Evolutionary conservation across 2,113 vertebrate genomes (phyloP).

Genomic region (Chaetodon trifascialis): DNA sequence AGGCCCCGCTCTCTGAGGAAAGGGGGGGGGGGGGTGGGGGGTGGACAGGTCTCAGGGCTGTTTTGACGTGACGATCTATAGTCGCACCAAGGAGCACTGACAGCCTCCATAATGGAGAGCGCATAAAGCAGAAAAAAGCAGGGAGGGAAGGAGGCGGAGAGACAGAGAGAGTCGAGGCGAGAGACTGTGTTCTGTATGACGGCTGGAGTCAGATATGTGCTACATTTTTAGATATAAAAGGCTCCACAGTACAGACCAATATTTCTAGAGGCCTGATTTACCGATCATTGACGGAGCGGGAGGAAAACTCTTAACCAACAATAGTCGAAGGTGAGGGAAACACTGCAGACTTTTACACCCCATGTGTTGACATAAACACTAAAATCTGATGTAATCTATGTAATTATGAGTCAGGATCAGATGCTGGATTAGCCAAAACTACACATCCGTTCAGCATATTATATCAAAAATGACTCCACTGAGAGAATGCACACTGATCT

Average conservation of each 20-base stretch:
- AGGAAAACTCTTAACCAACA: slow-evolving; percentile 18
- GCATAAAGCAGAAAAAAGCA: slow-evolving; percentile 62
- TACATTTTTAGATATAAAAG: slow-evolving; percentile 6
- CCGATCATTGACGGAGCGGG: slow-evolving; percentile 12
- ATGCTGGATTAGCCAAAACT: too few relatives aligned
- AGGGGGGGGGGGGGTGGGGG: slow-evolving; percentile 28
- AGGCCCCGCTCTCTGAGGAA: slow-evolving; percentile 58
- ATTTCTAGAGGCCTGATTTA: slow-evolving; percentile 26
- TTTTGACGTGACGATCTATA: slow-evolving; percentile 81
- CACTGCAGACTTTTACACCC: not conserved
- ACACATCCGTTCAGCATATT: slow-evolving; percentile 9
- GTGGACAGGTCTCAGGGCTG: slow-evolving; percentile 65
- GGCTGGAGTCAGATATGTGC: not conserved
- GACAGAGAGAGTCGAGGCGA: slow-evolving; percentile 4
- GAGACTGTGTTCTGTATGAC: slow-evolving; percentile 6
- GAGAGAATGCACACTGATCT: not conserved
- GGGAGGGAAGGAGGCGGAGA: slow-evolving; percentile 2
- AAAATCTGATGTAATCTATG: not conserved
- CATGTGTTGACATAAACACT: not conserved
- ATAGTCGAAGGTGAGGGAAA: not conserved
- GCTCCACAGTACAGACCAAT: not conserved
- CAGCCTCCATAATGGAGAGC: slow-evolving; percentile 79
- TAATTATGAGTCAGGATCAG: slow-evolving; percentile 4
- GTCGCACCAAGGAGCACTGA: slow-evolving; percentile 69
- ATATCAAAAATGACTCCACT: not conserved